A percentile compares a stretch with the other conserved stretches of the same genome.
These are phyloP conservation scores for Decapterus maruadsi DNA, from an alignment of 2,797 vertebrate genomes.

Conservation along the genomic window DNA sequence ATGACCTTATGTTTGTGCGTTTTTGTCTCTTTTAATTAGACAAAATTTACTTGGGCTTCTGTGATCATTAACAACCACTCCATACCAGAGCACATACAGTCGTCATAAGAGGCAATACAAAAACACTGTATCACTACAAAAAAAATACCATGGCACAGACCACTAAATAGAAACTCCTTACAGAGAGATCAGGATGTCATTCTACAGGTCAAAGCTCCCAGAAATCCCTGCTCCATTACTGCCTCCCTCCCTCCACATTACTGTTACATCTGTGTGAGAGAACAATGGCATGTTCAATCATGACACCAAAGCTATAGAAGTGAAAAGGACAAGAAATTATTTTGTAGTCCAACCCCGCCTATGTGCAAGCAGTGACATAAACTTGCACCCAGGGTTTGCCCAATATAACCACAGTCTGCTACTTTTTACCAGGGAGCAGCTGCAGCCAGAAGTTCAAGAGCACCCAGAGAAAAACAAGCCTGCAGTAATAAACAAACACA, in stretches of 20 bases:
- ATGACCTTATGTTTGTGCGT: not conserved
- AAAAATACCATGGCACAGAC: no score
- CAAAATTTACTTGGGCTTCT: no score
- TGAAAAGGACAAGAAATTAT: not conserved
- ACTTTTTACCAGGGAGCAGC: not conserved
- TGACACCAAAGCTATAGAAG: not conserved
- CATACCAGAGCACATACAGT: no score
- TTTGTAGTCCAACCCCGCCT: not conserved
- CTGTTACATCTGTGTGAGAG: not conserved
- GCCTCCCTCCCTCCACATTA: no score
- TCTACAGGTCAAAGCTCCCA: not conserved
- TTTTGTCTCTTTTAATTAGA: not conserved
- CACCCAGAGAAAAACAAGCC: not conserved
- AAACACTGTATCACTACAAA: no score
- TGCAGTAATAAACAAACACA: not conserved
- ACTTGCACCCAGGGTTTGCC: not conserved
- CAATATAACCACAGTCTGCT: not conserved
- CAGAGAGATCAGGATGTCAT: not conserved
- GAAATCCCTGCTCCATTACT: not conserved
- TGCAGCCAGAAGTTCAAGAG: not conserved
- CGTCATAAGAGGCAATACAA: no score
- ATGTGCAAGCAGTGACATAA: not conserved
- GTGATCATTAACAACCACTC: no score
- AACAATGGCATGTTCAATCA: not conserved
- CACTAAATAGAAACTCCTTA: no score